These are phyloP conservation scores for human (Homo sapiens) DNA, from an alignment of 2,113 vertebrate genomes.

Conservation along the genomic window GRCh38 chr12:23983501-23984000, in stretches of 20 bases:
- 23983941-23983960: background rate
- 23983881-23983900: background rate
- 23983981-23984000: background rate
- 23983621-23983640: slow-evolving; percentile 13
- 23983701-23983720: background rate
- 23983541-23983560: background rate
- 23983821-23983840: slow-evolving; percentile 28
- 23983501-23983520: background rate
- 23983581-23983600: background rate
- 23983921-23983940: background rate
- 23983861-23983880: background rate
- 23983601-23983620: slow-evolving; percentile 17
- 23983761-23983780: background rate
- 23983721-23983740: background rate
- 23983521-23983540: background rate
- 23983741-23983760: background rate
- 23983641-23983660: background rate
- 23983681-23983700: slow-evolving; percentile 3
- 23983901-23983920: background rate
- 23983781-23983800: background rate
- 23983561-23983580: background rate
- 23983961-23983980: background rate
- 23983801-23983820: background rate
- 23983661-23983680: background rate
- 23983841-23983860: background rate